phyloP scores from a whole-genome alignment of 2,113 vertebrate genomes.

The Stomatorhinus ivindoensis region DNA sequence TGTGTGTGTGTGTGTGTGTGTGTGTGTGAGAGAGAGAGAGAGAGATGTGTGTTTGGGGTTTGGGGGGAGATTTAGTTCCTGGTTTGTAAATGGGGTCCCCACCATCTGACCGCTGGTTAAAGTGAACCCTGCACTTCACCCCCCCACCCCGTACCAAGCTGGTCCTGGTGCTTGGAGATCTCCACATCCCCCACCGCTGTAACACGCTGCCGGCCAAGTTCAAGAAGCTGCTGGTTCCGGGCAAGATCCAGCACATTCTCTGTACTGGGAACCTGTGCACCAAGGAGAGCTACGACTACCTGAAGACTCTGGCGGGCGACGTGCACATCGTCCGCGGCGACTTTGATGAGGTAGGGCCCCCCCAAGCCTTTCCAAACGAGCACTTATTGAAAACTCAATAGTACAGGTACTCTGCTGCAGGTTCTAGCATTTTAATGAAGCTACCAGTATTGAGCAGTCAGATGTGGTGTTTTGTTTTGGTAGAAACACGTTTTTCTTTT shows the following conservation, averaged over 20 bases:
- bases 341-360: constrained; percentile 82
- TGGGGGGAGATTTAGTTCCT: not conserved
- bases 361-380: not conserved
- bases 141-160: constrained; percentile 59
- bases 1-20: not conserved
- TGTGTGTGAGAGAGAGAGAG: too few relatives aligned
- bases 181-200: constrained; percentile 96
- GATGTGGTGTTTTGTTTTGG: not conserved
- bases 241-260: constrained; percentile 98
- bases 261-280: constrained; percentile 98
- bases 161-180: constrained; percentile 96
- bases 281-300: constrained; percentile 98
- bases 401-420: not conserved
- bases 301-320: constrained; percentile 97
- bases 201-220: constrained; percentile 97
- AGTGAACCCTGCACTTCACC: not conserved
- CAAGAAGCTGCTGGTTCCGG: constrained; percentile 95
- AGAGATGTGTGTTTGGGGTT: not conserved
- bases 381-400: not conserved
- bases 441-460: not conserved
- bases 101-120: not conserved
- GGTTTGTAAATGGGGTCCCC: not conserved
- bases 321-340: constrained; percentile 96
- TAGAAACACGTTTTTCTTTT: not conserved
- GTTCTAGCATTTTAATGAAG: not conserved